Evolutionary conservation across 2,888 invertebrate species (phyloP).

Genomic region (Vanessa cardui): DNA sequence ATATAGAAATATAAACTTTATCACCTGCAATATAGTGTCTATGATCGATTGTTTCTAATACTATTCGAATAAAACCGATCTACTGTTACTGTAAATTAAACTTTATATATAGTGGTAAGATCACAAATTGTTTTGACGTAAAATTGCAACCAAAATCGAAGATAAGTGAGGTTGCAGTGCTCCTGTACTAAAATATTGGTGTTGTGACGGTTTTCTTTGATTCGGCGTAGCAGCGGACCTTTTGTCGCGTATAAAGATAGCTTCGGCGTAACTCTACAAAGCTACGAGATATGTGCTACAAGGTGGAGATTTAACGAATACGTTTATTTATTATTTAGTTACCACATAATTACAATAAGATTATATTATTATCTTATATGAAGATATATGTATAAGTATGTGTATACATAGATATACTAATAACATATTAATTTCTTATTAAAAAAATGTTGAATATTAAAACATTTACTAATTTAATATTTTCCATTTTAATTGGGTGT

Average conservation of each 20-base stretch:
- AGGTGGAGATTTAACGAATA: background rate
- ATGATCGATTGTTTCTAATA: conserved; percentile 44
- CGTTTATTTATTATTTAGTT: background rate
- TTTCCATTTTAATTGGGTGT: too few species aligned
- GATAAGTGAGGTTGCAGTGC: conserved; percentile 68
- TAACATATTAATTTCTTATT: too few species aligned
- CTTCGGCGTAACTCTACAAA: conserved; percentile 36
- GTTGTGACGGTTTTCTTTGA: conserved; percentile 68
- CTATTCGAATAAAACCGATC: conserved; percentile 52
- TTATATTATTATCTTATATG: too few species aligned
- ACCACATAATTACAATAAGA: too few species aligned
- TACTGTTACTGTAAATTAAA: conserved; percentile 42
- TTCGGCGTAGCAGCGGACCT: conserved; percentile 51
- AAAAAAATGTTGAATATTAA: too few species aligned
- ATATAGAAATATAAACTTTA: conserved; percentile 48
- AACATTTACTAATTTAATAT: too few species aligned
- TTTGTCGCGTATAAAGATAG: conserved; percentile 49
- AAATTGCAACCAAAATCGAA: conserved; percentile 60
- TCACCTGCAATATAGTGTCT: conserved; percentile 42
- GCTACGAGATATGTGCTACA: conserved; percentile 13
- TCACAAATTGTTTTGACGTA: conserved; percentile 43
- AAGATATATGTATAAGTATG: too few species aligned
- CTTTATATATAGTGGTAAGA: conserved; percentile 44
- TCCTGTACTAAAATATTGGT: conserved; percentile 71
- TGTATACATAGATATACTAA: too few species aligned